Evolutionary conservation across 2,888 invertebrate species (phyloP).

Genomic region (Andrena bicolor): DNA sequence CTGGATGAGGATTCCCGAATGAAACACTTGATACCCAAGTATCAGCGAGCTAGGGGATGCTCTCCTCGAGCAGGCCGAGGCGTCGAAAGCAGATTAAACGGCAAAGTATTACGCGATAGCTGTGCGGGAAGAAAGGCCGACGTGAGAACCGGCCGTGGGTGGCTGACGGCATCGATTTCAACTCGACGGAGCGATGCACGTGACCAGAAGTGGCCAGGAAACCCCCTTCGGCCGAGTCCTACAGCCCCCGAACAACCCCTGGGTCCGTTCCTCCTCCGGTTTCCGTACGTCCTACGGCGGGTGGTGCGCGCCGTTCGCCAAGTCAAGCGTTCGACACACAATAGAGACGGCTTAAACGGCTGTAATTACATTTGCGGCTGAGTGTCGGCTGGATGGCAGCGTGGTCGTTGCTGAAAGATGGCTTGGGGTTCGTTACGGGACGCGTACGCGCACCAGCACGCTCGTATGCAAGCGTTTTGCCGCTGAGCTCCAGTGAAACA

Average conservation of each 20-base stretch:
- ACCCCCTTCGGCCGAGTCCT: conserved; percentile 53
- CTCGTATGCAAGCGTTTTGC: too few species aligned
- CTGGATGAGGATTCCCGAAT: background rate
- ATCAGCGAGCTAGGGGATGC: background rate
- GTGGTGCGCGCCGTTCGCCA: conserved; percentile 78
- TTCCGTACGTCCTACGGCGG: conserved; percentile 66
- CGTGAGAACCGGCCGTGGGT: conserved; percentile 70
- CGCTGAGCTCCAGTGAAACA: too few species aligned
- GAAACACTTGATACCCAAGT: background rate
- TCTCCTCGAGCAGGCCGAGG: background rate
- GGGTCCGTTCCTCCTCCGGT: conserved; percentile 49
- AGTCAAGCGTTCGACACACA: conserved; percentile 84
- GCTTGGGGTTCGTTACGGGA: conserved; percentile 30
- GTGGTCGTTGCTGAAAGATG: conserved; percentile 52
- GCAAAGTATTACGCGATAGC: conserved; percentile 18
- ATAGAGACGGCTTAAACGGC: conserved; percentile 84
- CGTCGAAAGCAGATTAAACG: conserved; percentile 56
- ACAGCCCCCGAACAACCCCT: conserved; percentile 39
- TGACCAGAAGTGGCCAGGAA: conserved; percentile 66
- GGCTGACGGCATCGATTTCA: conserved; percentile 81
- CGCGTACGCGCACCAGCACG: conserved; percentile 11
- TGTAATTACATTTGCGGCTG: conserved; percentile 84
- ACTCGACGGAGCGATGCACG: conserved; percentile 77
- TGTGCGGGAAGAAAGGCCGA: conserved; percentile 55
- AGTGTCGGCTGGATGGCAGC: conserved; percentile 73